Base-by-base conservation (phyloP, 1,140 invertebrate species). In the Kradibia gibbosae region DNA sequence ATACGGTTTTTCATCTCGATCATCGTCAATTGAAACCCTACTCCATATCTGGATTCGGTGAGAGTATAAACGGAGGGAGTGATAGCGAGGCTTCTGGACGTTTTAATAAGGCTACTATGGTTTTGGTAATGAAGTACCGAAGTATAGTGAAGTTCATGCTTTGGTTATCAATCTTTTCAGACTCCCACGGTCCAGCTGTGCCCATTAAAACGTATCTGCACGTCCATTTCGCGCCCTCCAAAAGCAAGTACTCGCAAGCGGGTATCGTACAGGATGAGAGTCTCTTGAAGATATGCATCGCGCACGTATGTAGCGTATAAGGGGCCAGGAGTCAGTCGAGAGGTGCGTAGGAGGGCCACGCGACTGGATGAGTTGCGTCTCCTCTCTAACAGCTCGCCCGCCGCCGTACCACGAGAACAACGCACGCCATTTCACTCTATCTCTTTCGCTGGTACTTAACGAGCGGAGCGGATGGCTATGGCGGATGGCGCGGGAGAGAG, bases 301-400 rank as follows among this genome's bases (percentile, higher is more conserved):
- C 8, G 50, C 22, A 20, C 50, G 15, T 22, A 3, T 17, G 50
- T 13, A 76, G 80, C 48, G 73, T 76, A 70, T 28, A 81, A 65
- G 80, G 73, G 80, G 80, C 80, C 17, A 75, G n/a, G 25, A 75
- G 34, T 5, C 34, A 72, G 42, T 50, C 36, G 13, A 1, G 4
- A 48, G 20, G 28, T 77, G 81, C 76, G 81, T 82, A 67, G 81
- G 81, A 76, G 81, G 81, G 76, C 81, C 81, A 82, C 81, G 81
- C 81, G 81, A 82, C 81, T 60, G 31, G 74, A 82, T 76, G 81
- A 71, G 78, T 83, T 80, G 55, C 25, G 36, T 7, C 20, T 45
- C 70, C 39, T 25, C 13, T 20, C 10, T 7, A 5, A 7, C 45
- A 8, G 15, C 45, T 15, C 45, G 7, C 45, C n/a, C 53, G 11